Evolutionary conservation across 1,140 invertebrate species (phyloP).

Genomic region (Drosophila subobscura): DNA sequence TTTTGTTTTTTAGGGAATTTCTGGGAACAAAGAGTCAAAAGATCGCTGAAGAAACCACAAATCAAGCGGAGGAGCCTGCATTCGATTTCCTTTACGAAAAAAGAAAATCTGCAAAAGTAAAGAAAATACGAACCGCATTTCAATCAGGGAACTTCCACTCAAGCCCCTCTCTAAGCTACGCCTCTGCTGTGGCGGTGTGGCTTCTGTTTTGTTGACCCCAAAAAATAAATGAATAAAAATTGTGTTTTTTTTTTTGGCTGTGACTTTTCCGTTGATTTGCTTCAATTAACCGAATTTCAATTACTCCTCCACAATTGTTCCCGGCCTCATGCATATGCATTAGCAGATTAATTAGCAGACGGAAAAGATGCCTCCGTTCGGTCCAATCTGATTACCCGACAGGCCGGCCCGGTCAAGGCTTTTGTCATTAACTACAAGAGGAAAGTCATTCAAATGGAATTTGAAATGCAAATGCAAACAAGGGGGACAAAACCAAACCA

Average conservation of each 20-base stretch:
- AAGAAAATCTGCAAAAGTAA: too few relatives aligned
- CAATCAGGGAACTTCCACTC: too few relatives aligned
- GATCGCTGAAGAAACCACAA: slow-evolving; percentile 1
- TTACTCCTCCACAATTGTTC: slow-evolving; percentile 43
- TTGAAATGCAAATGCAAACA: slow-evolving; percentile 72
- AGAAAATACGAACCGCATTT: too few relatives aligned
- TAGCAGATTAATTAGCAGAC: slow-evolving; percentile 70
- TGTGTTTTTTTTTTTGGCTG: slow-evolving; percentile 13
- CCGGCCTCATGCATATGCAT: slow-evolving; percentile 59
- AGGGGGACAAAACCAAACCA: slow-evolving; percentile 6
- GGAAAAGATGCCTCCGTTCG: not conserved
- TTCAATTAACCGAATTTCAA: slow-evolving; percentile 68
- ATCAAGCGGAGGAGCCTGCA: slow-evolving; percentile 14
- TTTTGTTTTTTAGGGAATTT: not conserved
- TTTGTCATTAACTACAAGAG: slow-evolving; percentile 62
- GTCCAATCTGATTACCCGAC: slow-evolving; percentile 30
- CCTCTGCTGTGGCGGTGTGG: slow-evolving; percentile 43
- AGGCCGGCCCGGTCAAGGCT: slow-evolving; percentile 41
- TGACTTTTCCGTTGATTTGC: slow-evolving; percentile 38
- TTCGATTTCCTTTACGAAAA: not conserved
- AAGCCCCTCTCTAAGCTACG: not conserved
- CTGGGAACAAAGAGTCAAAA: not conserved
- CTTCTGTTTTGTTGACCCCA: slow-evolving; percentile 58
- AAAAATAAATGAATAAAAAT: slow-evolving; percentile 63
- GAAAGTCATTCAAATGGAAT: slow-evolving; percentile 56